These are phyloP conservation scores for Xerus inauris DNA, from an alignment of 2,113 vertebrate genomes.

Conservation along the genomic window DNA sequence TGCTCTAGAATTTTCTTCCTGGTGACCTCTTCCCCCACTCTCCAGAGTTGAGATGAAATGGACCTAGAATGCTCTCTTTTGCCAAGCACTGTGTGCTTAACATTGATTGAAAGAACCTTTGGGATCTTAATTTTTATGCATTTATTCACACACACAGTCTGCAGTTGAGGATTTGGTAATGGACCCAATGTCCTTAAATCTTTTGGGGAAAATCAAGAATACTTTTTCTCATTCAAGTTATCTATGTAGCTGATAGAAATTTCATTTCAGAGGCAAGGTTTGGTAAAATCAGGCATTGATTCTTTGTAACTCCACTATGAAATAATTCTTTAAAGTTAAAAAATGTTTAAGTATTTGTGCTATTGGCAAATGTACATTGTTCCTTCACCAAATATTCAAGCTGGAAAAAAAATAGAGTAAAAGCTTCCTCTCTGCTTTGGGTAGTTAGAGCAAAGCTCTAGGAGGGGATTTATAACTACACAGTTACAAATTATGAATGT, in stretches of 20 bases:
- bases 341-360: slow-evolving; percentile 53
- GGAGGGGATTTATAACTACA: slow-evolving; percentile 69
- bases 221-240: not conserved
- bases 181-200: not conserved
- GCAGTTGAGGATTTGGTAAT: not conserved
- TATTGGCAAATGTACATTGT: slow-evolving; percentile 6
- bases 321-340: not conserved
- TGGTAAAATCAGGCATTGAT: not conserved
- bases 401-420: slow-evolving; percentile 57
- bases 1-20: not conserved
- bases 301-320: not conserved
- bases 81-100: not conserved
- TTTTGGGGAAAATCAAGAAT: not conserved
- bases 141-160: not conserved
- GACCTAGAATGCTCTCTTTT: not conserved
- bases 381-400: slow-evolving; percentile 66
- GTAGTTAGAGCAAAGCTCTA: slow-evolving; percentile 31
- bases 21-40: not conserved
- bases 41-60: not conserved
- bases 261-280: not conserved
- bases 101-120: not conserved
- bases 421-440: slow-evolving; percentile 47
- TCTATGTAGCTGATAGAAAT: not conserved
- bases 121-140: not conserved
- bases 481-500: slow-evolving; percentile 79